Conservation (phyloP, 2,113 vertebrate species). For the Eubucco bourcierii region DNA sequence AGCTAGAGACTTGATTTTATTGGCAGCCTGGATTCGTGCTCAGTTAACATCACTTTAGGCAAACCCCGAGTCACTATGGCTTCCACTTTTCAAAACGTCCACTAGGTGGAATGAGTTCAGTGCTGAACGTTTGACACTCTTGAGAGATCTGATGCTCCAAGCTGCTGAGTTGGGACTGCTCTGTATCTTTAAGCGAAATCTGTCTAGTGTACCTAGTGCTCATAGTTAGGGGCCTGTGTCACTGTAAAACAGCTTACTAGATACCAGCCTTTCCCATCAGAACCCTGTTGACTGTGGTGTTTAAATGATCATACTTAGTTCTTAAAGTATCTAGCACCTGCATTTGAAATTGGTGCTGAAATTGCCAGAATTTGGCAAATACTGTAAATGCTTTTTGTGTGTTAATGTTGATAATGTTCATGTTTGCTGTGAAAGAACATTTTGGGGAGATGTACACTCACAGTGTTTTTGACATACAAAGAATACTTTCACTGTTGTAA, state of each 20-base stretch:
- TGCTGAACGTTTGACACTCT: not conserved
- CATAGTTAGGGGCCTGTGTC: not conserved
- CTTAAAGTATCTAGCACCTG: not conserved
- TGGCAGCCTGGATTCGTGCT: not conserved
- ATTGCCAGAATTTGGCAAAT: not conserved
- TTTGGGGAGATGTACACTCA: rapidly evolving
- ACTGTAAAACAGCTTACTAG: not conserved
- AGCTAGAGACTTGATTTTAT: not conserved
- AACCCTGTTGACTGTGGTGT: not conserved
- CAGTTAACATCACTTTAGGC: not conserved
- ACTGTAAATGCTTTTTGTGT: not conserved
- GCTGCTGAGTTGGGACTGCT: not conserved
- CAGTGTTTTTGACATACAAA: not conserved
- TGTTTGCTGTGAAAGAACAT: not conserved
- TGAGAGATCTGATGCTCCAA: not conserved
- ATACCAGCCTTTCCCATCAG: not conserved
- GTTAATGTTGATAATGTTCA: not conserved
- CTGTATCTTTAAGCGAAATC: not conserved
- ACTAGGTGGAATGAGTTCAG: not conserved
- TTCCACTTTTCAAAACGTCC: not conserved
- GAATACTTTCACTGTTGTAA: not conserved
- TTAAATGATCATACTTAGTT: not conserved
- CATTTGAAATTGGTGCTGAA: not conserved
- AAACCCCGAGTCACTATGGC: not conserved
- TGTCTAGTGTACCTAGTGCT: not conserved